Conservation (phyloP, 2,797 vertebrate species). For the Coracias cyanogaster region DNA sequence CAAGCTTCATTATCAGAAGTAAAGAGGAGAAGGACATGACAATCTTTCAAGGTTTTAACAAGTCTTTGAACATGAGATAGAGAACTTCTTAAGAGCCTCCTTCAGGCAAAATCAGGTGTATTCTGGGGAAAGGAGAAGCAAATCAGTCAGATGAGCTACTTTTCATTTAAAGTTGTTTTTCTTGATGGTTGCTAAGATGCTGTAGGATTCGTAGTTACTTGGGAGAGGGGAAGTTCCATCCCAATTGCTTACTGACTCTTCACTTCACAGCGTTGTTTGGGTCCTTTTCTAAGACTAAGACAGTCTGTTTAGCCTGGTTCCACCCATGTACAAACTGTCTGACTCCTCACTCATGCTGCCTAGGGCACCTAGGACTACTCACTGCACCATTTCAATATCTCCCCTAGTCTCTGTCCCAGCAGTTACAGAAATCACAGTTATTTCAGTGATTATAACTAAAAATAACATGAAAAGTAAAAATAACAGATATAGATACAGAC, state of each 20-base stretch:
- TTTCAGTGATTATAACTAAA: not conserved
- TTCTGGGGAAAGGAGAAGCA: not conserved
- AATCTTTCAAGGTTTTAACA: not conserved
- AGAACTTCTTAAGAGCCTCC: not conserved
- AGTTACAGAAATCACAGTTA: not conserved
- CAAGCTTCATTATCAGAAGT: not conserved
- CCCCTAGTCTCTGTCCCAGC: not conserved
- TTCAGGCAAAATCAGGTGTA: not conserved
- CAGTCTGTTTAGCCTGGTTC: not conserved
- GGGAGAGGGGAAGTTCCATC: not conserved
- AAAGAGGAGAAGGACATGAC: not conserved
- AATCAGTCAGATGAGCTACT: not conserved
- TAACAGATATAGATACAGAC: not conserved
- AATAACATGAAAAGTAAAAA: not conserved
- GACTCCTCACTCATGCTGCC: not conserved
- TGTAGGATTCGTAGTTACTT: not conserved
- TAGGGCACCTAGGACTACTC: not conserved
- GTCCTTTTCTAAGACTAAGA: not conserved
- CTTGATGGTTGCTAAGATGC: not conserved
- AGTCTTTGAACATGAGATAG: not conserved
- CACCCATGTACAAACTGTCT: fast-evolving
- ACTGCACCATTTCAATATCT: not conserved
- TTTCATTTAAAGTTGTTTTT: not conserved
- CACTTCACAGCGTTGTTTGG: fast-evolving
- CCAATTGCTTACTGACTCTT: not conserved